Evolutionary conservation across 2,888 invertebrate species (phyloP).

Genomic region (Aleiodes alternator): DNA sequence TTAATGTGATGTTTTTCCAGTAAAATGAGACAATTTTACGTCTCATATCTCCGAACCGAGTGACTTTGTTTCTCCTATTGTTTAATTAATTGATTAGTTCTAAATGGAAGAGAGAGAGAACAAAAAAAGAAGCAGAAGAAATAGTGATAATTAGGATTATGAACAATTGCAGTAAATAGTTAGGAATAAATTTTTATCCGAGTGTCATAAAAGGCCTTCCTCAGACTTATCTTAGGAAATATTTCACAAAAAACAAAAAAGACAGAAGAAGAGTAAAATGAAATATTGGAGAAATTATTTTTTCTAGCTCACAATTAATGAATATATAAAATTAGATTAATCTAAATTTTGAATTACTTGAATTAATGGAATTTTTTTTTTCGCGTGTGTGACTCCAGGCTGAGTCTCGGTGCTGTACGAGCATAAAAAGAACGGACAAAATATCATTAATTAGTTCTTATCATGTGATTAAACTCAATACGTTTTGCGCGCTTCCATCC

Average conservation of each 20-base stretch:
- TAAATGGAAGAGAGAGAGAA: background rate
- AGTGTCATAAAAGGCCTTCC: background rate
- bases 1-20: background rate
- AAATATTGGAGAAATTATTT: constrained; percentile 7
- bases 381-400: background rate
- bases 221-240: background rate
- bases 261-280: too few species aligned
- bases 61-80: background rate
- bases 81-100: background rate
- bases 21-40: too few species aligned
- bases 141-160: constrained; percentile 17
- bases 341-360: background rate
- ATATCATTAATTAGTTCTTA: background rate
- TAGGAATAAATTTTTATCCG: constrained; percentile 9
- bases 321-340: background rate
- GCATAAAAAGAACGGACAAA: background rate
- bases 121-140: background rate
- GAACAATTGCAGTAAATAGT: constrained; percentile 8
- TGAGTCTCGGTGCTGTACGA: constrained; percentile 2
- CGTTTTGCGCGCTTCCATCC: constrained; percentile 44
- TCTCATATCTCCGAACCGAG: too few species aligned
- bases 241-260: background rate
- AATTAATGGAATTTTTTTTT: background rate
- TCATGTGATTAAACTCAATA: constrained; percentile 3
- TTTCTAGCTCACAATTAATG: constrained; percentile 11